These are phyloP conservation scores for Bradypodion pumilum DNA, from an alignment of 2,797 vertebrate genomes.

Conservation along the genomic window DNA sequence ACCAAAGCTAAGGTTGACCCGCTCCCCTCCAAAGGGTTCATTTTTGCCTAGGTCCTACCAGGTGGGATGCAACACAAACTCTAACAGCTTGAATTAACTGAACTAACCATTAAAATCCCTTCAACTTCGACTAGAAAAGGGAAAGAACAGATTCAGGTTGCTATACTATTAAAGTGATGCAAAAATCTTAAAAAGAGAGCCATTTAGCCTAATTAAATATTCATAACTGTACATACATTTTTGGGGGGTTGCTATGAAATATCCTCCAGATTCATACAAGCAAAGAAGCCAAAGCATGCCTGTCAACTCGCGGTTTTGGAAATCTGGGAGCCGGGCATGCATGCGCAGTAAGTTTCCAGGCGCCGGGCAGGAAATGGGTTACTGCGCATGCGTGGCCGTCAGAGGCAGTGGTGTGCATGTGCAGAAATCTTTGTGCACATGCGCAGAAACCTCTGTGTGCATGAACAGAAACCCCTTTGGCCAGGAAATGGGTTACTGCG, in stretches of 20 bases:
- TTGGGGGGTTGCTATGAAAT: not conserved
- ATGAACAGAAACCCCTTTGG: too few relatives aligned
- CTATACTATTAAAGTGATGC: too few relatives aligned
- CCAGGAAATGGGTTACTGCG: too few relatives aligned
- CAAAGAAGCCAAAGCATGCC: not conserved
- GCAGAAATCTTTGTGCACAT: too few relatives aligned
- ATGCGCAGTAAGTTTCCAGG: too few relatives aligned
- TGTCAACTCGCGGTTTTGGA: too few relatives aligned
- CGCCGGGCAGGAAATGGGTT: too few relatives aligned
- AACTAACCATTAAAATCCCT: not conserved
- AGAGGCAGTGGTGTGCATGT: too few relatives aligned
- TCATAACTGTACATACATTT: not conserved
- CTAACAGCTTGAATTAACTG: not conserved
- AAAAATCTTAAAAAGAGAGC: not conserved
- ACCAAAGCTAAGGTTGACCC: not conserved
- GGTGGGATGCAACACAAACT: not conserved
- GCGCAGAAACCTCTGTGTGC: too few relatives aligned
- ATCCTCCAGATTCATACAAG: not conserved
- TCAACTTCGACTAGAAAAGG: not conserved
- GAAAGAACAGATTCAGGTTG: not conserved
- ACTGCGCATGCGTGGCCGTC: too few relatives aligned
- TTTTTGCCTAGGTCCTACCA: not conserved
- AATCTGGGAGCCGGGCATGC: too few relatives aligned
- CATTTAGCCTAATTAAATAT: not conserved
- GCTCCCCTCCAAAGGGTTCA: not conserved